phyloP scores from a whole-genome alignment of 2,888 invertebrate species.

The Parelbella ahira region DNA sequence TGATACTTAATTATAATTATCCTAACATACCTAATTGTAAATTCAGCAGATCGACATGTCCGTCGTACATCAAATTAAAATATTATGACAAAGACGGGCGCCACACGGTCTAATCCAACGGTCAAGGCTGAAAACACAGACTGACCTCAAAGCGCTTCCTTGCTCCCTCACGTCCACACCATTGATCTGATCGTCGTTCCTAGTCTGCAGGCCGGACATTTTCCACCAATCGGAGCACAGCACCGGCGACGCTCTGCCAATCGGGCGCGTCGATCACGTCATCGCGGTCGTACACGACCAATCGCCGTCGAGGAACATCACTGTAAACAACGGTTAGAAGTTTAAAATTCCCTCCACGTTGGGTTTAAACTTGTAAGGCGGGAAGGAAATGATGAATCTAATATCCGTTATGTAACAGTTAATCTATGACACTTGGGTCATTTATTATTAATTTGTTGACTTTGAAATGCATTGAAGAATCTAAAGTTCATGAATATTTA shows the following conservation, averaged over 20 bases:
- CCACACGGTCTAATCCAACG: conserved; percentile 1
- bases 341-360: conserved; percentile 44
- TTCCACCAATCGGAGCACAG: conserved; percentile 49
- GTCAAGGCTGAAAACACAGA: conserved; percentile 25
- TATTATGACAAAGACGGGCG: neutral
- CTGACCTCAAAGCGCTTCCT: conserved; percentile 71
- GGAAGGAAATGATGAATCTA: conserved; percentile 39
- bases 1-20: too few species aligned
- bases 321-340: conserved; percentile 35
- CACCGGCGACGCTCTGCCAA: conserved; percentile 47
- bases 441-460: too few species aligned
- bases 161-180: conserved; percentile 74
- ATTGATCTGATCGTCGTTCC: conserved; percentile 65
- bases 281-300: conserved; percentile 40
- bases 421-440: conserved; percentile 22
- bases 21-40: too few species aligned
- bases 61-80: neutral
- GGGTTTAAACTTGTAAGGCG: conserved; percentile 39
- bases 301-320: conserved; percentile 31
- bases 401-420: conserved; percentile 51
- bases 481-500: too few species aligned
- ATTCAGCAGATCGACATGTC: neutral
- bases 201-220: conserved; percentile 73
- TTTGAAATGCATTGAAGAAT: too few species aligned
- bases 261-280: conserved; percentile 45